Conservation (phyloP, 2,888 invertebrate species). For the Steinernema scapterisci region DNA sequence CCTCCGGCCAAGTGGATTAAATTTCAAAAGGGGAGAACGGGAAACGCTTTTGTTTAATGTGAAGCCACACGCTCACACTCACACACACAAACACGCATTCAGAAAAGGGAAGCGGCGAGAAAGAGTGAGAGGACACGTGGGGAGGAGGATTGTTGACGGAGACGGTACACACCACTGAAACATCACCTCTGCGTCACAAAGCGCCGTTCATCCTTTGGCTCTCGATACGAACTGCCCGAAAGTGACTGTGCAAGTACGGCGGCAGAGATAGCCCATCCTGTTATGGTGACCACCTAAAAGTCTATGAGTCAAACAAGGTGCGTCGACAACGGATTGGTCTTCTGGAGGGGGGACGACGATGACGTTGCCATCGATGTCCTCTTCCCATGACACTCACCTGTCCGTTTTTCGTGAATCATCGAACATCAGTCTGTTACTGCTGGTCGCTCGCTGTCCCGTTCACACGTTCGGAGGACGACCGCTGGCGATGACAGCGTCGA, state of each 20-base stretch:
- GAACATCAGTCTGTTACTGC: background rate
- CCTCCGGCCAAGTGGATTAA: background rate
- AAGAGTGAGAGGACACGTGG: too few relatives aligned
- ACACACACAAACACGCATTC: background rate
- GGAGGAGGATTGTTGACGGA: background rate
- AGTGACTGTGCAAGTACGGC: too few relatives aligned
- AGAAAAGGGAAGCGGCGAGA: too few relatives aligned
- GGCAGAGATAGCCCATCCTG: too few relatives aligned
- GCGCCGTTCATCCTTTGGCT: background rate
- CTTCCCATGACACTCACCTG: background rate
- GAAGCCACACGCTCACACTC: constrained; percentile 12
- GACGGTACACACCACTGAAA: too few relatives aligned
- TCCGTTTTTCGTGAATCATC: constrained; percentile 23
- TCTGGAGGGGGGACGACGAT: too few relatives aligned
- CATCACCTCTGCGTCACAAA: background rate
- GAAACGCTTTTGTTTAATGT: constrained; percentile 13
- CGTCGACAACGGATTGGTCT: background rate
- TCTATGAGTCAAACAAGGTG: background rate
- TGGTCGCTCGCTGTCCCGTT: background rate
- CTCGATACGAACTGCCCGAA: background rate
- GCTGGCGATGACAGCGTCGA: background rate
- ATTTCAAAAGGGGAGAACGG: background rate
- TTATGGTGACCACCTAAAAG: background rate
- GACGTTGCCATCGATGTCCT: too few relatives aligned
- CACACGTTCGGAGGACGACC: background rate